Percentiles rank a stretch among this genome's conserved stretches.
phyloP scores from a whole-genome alignment of 1,140 invertebrate genomes.

The Calycopis cecrops region DNA sequence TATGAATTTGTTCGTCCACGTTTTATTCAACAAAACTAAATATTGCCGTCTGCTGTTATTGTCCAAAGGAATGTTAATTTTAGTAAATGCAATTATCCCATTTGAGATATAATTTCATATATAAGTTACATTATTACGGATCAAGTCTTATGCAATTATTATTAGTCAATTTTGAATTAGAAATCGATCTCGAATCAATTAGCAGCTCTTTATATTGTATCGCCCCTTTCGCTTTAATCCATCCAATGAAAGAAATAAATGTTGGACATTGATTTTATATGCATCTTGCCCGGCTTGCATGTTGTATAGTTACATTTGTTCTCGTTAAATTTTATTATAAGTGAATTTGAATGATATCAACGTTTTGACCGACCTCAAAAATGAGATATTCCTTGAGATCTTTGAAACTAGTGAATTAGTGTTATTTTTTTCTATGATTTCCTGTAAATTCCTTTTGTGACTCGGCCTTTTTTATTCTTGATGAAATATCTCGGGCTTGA shows the following conservation, averaged over 20 bases:
- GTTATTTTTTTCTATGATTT: too few species aligned
- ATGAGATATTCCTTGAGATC: too few species aligned
- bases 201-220: conserved; percentile 34
- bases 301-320: conserved; percentile 65
- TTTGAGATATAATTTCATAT: conserved; percentile 17
- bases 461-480: too few species aligned
- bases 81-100: conserved; percentile 26
- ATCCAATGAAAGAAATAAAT: conserved; percentile 48
- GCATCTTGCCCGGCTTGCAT: conserved; percentile 67
- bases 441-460: too few species aligned
- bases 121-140: conserved; percentile 4
- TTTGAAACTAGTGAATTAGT: too few species aligned
- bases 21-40: conserved; percentile 58
- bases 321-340: conserved; percentile 66
- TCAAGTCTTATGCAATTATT: conserved; percentile 21
- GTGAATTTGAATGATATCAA: conserved; percentile 43
- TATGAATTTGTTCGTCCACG: conserved; percentile 68
- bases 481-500: too few species aligned
- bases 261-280: conserved; percentile 57
- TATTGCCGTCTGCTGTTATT: conserved; percentile 63
- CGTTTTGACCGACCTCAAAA: too few species aligned
- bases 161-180: conserved; percentile 45
- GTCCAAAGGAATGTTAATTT: conserved; percentile 56
- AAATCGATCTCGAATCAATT: conserved; percentile 37
- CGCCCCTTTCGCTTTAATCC: conserved; percentile 62